Percentiles rank a stretch among this genome's conserved stretches.
These are phyloP conservation scores for Magallana angulata DNA, from an alignment of 1,140 invertebrate genomes.

Conservation along the genomic window DNA sequence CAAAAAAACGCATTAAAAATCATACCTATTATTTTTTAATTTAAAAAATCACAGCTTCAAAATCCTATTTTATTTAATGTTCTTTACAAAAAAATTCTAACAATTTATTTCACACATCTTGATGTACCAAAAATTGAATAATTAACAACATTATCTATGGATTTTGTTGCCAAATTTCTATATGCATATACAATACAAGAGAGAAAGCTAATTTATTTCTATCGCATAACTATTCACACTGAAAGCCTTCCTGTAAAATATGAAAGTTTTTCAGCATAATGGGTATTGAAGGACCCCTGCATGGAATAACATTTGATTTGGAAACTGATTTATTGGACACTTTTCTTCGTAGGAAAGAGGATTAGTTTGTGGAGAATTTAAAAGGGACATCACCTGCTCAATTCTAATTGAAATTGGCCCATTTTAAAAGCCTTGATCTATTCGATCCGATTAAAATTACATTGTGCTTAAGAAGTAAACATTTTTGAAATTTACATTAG, in stretches of 20 bases:
- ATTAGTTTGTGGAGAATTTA: slow-evolving; percentile 12
- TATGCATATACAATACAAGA: neutral
- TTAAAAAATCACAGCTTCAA: no score
- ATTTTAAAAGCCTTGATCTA: neutral
- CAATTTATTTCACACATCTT: no score
- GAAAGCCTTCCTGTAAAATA: neutral
- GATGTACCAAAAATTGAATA: no score
- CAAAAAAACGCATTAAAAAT: neutral
- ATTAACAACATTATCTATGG: no score
- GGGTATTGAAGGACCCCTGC: neutral
- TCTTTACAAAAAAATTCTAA: no score
- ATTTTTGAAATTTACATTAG: neutral
- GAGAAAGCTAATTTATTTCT: slow-evolving; percentile 3
- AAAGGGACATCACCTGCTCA: slow-evolving; percentile 14
- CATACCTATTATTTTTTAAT: no score
- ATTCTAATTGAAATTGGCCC: slow-evolving; percentile 1
- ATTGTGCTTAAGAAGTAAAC: neutral
- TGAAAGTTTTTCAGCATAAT: neutral
- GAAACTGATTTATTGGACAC: slow-evolving; percentile 18
- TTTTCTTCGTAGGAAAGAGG: neutral
- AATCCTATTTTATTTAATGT: no score
- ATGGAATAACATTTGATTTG: neutral
- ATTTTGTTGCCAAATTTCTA: neutral
- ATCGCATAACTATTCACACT: neutral
- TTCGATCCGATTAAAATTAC: slow-evolving; percentile 7